Evolutionary conservation across 2,888 invertebrate species (phyloP), one percentile per base, ranked within the genome.

Genomic region (Acanthosepion lycidas): DNA sequence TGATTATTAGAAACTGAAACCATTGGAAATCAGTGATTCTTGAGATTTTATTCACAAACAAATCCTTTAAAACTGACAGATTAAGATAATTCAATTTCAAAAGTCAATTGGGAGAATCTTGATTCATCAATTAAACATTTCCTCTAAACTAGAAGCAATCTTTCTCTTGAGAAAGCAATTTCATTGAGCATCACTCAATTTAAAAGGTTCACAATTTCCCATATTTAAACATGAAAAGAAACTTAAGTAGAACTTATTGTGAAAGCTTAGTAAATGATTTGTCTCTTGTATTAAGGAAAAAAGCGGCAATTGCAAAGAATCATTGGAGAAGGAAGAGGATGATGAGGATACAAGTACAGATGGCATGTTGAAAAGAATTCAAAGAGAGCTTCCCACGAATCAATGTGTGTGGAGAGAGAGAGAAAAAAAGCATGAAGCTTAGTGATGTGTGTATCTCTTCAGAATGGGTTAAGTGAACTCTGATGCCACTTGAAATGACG

Each of bases 301-400:
- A 78, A 9, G 78, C 15, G 12, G 78, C 78, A 78, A 78, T 78
- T 78, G 78, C 28, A 78, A 78, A 78, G 78, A 78, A 59, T 20
- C 6, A 59, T 20, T 6, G 8, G 28, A 28, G 28, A n/a, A 78
- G 28, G 28, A 78, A 15, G 78, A n/a, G n/a, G n/a, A 78, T 12
- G 78, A 78, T 78, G n/a, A 78, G 15, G n/a, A 59, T 59, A 59
- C 59, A 59, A 78, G n/a, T 78, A 78, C 78, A 78, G 78, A 78
- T 78, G 78, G 78, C n/a, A 33, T 15, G 78, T 78, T 78, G 78
- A 78, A 78, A 78, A 78, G 78, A 78, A 78, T 78, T 78, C 78
- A 78, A 78, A 12, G 12, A n/a, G 15, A 78, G 78, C 78, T 78
- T 78, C n/a, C 78, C 78, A 78, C 78, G 78, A 78, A 78, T 78